Conservation (phyloP, 2,888 invertebrate species). For the Hydrotaea diabolus region DNA sequence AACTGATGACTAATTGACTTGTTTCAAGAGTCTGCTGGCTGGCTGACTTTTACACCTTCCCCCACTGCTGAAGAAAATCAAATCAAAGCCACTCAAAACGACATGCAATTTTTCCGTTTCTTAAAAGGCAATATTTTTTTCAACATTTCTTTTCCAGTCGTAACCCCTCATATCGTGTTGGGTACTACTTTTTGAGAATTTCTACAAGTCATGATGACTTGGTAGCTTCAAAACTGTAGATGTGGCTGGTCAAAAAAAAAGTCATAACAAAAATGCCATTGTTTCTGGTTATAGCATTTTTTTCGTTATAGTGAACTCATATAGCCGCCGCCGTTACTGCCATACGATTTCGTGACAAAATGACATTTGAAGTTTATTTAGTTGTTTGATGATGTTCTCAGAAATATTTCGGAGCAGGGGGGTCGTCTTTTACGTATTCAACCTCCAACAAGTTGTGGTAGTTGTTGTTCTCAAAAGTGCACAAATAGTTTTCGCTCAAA, state of each 20-base stretch:
- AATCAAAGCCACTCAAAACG: no score
- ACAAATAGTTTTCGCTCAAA: constrained; percentile 20
- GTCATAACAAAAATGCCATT: constrained; percentile 33
- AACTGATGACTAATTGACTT: constrained; percentile 60
- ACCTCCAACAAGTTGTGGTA: constrained; percentile 53
- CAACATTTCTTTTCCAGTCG: no score
- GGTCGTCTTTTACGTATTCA: constrained; percentile 25
- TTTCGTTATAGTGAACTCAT: constrained; percentile 1
- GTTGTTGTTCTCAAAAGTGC: background rate
- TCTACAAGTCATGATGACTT: constrained; percentile 37
- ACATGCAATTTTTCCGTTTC: constrained; percentile 25
- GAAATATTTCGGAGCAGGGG: background rate
- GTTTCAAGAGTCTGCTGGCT: constrained; percentile 17
- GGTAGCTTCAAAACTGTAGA: background rate
- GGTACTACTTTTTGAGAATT: background rate
- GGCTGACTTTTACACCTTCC: background rate
- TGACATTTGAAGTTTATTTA: constrained; percentile 51
- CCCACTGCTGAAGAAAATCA: background rate
- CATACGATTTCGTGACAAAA: constrained; percentile 63
- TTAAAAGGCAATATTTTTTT: background rate
- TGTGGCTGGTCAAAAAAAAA: no score
- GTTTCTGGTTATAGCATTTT: constrained; percentile 16
- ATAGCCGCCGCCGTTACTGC: background rate
- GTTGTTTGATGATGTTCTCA: background rate
- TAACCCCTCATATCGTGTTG: background rate